Base-by-base conservation (phyloP, 2,797 vertebrate genomes). In the Sebastes paucispinis region DNA sequence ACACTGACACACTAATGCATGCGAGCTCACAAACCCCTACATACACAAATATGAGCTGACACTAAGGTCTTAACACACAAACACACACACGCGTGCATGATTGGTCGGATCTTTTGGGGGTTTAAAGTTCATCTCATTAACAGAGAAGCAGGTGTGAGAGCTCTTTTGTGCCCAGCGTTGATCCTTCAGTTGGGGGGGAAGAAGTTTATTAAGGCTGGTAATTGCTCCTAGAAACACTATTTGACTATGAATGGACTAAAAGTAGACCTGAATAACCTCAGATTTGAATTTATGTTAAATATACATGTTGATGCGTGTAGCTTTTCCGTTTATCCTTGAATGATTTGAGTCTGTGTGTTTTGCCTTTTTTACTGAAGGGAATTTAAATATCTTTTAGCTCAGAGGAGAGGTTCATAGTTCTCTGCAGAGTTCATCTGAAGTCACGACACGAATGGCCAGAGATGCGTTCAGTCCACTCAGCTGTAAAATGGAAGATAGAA, bases 111-210 rank as follows among this genome's bases (percentile, higher is more conserved):
- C 82, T 83, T 63, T 69, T 43, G 4, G 65, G 32, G 69, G 20
- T 72, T 88, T 90, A 80, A 83, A 79, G 79, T 80, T 71, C 57
- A 82, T 89, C 82, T 27, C 71, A 82, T 84, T 89, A 88, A 59
- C 78, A 73, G 47, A 77, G 54, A 71, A 83, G 69, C 78, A 89
- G 82, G 82, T 87, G 80, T 72, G 62, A 69, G 59, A n/a, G 50
- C 66, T 86, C 66, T 52, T 52, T 16, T 65, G 69, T 34, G 34
- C 39, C 27, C 62, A 3, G 29, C 2, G 18, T 36, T 52, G 22
- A 74, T 79, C 82, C 22, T 72, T 77, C 54, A 65, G n/a, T 27
- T 75, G 34, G 34, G 59, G 69, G 5, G 67, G 16, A 55, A 12
- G 1, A 3, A 64, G 14, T 25, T 75, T 65, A 27, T 65, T 29